Percentiles rank a stretch among this genome's conserved stretches.
Conservation (phyloP, 2,888 invertebrate species). For the Melieria omissa region DNA sequence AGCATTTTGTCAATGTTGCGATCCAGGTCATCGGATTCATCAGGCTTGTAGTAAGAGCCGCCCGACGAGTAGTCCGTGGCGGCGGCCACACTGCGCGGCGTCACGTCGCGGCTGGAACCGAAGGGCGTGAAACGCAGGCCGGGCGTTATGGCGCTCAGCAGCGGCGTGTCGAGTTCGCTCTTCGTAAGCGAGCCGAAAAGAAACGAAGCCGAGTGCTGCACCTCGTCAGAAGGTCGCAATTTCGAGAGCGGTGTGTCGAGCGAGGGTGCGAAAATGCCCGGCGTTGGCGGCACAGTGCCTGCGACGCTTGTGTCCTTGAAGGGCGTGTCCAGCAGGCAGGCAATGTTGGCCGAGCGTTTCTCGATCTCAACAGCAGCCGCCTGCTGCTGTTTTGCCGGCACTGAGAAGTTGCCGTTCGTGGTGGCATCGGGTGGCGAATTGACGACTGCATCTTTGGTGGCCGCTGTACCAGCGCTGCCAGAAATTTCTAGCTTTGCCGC, state of each 20-base stretch:
- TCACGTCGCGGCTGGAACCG: conserved; percentile 50
- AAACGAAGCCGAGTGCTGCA: conserved; percentile 50
- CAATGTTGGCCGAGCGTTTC: conserved; percentile 54
- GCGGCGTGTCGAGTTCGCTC: conserved; percentile 71
- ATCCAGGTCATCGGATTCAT: conserved; percentile 70
- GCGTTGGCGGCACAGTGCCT: conserved; percentile 70
- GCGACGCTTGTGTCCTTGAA: conserved; percentile 68
- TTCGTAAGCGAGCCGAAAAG: conserved; percentile 67
- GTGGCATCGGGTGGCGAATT: neutral
- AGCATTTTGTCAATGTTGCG: conserved; percentile 53
- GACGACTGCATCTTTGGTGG: neutral
- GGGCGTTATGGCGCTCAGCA: conserved; percentile 68
- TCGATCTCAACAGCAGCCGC: conserved; percentile 38
- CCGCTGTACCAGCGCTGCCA: neutral
- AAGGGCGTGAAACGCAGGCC: conserved; percentile 54
- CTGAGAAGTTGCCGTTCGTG: neutral
- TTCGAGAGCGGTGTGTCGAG: conserved; percentile 61
- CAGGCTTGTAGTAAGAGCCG: conserved; percentile 74
- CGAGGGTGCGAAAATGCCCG: conserved; percentile 68
- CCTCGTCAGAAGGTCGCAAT: conserved; percentile 39
- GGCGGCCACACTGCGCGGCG: conserved; percentile 60
- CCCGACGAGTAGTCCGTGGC: conserved; percentile 74
- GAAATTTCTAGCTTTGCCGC: neutral
- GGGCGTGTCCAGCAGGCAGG: conserved; percentile 70
- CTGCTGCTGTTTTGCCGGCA: neutral